A percentile compares a stretch with the other conserved stretches of the same genome.
phyloP scores from a whole-genome alignment of 2,797 vertebrate species.

The Enteromius anoplus region DNA sequence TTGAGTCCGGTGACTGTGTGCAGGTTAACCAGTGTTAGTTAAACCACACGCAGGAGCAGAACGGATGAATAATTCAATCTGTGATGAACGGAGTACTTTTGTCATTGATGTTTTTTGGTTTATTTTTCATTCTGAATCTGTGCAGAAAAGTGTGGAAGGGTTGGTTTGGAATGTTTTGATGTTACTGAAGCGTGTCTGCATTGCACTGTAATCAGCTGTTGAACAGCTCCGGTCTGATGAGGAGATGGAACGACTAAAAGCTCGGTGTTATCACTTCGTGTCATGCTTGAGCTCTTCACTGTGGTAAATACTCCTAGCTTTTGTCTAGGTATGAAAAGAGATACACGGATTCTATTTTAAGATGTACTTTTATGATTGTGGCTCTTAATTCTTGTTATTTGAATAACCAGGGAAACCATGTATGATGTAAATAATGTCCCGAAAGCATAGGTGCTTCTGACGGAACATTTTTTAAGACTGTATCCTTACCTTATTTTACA shows the following conservation, averaged over 20 bases:
- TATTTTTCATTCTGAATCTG: neutral
- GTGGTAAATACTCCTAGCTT: conserved; percentile 45
- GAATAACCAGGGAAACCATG: conserved; percentile 68
- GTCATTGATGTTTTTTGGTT: neutral
- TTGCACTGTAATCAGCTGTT: conserved; percentile 64
- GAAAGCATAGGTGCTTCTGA: conserved; percentile 72
- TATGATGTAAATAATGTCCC: conserved; percentile 74
- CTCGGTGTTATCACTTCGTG: neutral
- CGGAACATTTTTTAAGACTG: conserved; percentile 71
- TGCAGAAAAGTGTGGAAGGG: neutral
- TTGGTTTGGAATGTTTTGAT: conserved; percentile 38
- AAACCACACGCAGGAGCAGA: neutral
- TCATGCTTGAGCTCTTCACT: neutral
- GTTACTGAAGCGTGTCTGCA: conserved; percentile 27
- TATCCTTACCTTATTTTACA: conserved; percentile 76
- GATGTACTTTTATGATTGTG: conserved; percentile 63
- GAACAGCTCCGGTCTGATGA: conserved; percentile 62
- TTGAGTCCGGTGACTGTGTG: neutral
- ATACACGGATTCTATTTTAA: conserved; percentile 53
- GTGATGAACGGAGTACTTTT: neutral
- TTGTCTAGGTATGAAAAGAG: conserved; percentile 53
- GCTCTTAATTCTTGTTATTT: conserved; percentile 43
- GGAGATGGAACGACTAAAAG: neutral
- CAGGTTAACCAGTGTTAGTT: neutral
- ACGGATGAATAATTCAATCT: neutral